Evolutionary conservation across 2,113 vertebrate genomes (phyloP), one percentile per base, ranked within the genome.

Genomic region (Ceyx melanurus): DNA sequence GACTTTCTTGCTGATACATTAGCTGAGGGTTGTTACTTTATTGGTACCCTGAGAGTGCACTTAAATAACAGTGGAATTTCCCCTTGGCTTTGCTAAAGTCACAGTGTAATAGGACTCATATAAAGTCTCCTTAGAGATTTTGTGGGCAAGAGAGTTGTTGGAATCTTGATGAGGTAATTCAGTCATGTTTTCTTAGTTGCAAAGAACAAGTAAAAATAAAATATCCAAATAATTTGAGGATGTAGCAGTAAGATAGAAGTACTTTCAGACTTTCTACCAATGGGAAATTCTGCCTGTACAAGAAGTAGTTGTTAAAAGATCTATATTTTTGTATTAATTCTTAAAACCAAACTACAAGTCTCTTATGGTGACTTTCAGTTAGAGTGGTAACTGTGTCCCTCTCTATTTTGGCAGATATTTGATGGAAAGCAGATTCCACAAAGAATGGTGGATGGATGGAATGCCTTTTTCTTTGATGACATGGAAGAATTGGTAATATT

Each of bases 381-480:
- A 26, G 26, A 46, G 25, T 2, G 1, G 29, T 97, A 90, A 96
- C 73, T 82, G 25, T 64, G 15, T 91, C 43, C 42, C 37, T 57
- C 58, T 96, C n/a, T 97, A 1, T 96, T 96, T 76, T 3, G 80
- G 25, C 95, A 99, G 99, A 99, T 99, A 94, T 99, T 99, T 94
- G 98, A 99, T 91, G 99, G 99, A 71, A 97, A 97, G 79, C 96
- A 97, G 29, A 98, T 98, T 87, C 99, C 99, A 62, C 98, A 99
- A 97, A 98, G 98, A 94, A 99, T 99, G 98, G 99, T 99, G 54
- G 99, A 99, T 90, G 99, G 99, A 82, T 99, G 99, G 99, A 99
- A 99, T 86, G 99, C 99, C 1, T 99, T 98, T 98, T 99, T 99
- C 93, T 99, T 98, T 90, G 98, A 99, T 92, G 98, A 99, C 94